phyloP scores from a whole-genome alignment of 2,113 vertebrate genomes.

The Malurus alboscapulatus region DNA sequence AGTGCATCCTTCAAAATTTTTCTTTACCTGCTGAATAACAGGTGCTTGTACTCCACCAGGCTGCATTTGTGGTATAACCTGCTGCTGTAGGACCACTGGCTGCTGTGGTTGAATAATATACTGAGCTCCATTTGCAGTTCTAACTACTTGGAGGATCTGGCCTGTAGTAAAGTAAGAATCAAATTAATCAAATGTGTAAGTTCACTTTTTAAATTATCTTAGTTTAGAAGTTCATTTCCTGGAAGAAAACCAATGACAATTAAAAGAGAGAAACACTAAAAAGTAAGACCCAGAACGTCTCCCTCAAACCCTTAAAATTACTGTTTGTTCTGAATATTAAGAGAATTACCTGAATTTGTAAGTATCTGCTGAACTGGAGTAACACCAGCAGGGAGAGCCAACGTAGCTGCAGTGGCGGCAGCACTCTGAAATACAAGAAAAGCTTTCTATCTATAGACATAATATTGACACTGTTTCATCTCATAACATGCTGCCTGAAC shows the following conservation, averaged over 20 bases:
- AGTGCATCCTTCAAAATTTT: not conserved
- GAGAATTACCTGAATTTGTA: conserved; percentile 87
- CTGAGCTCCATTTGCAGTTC: conserved; percentile 90
- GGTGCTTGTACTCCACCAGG: conserved; percentile 92
- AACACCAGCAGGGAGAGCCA: conserved; percentile 91
- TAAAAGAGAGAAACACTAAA: not conserved
- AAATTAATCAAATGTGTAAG: not conserved
- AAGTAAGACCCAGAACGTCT: not conserved
- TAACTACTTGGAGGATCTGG: conserved; percentile 94
- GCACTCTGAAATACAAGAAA: conserved; percentile 83
- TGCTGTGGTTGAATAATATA: conserved; percentile 96
- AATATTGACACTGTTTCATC: not conserved
- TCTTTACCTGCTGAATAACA: conserved; percentile 94
- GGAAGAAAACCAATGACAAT: not conserved
- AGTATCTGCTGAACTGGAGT: conserved; percentile 92
- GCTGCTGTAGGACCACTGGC: conserved; percentile 91
- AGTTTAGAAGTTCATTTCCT: not conserved
- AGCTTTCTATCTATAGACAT: not conserved
- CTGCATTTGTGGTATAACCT: conserved; percentile 92
- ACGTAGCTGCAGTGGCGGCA: conserved; percentile 93
- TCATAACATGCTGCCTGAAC: not conserved
- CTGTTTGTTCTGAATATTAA: not conserved
- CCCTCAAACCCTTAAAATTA: not conserved
- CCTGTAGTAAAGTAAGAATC: conserved; percentile 72
- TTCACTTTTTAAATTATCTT: not conserved